Percentiles rank a stretch among this genome's conserved stretches.
Conservation (phyloP, 2,888 invertebrate species). For the Harpalus rufipes region DNA sequence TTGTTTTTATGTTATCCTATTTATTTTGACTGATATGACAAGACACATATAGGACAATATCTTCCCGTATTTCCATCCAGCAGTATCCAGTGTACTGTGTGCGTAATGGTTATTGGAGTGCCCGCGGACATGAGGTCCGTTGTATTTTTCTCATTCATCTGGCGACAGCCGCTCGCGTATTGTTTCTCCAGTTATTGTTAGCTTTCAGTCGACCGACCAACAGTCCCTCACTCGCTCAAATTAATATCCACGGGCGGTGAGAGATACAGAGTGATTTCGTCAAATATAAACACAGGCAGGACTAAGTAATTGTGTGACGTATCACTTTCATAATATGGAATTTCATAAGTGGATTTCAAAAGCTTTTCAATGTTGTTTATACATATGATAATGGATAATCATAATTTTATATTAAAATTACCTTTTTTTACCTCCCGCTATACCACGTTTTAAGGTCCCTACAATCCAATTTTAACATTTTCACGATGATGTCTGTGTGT, state of each 20-base stretch:
- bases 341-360: not conserved
- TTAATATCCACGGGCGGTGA: not conserved
- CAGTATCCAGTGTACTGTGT: not conserved
- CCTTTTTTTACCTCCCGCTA: too few relatives aligned
- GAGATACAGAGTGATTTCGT: not conserved
- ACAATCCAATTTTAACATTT: too few relatives aligned
- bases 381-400: too few relatives aligned
- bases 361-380: not conserved
- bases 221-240: not conserved
- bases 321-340: not conserved
- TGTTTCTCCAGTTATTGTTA: conserved; percentile 49
- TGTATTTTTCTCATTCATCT: conserved; percentile 56
- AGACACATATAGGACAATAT: not conserved
- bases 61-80: not conserved
- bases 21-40: not conserved
- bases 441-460: too few relatives aligned
- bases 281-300: not conserved
- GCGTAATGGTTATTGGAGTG: not conserved
- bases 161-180: conserved; percentile 15
- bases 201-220: not conserved
- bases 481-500: too few relatives aligned
- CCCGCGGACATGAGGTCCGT: not conserved
- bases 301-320: not conserved
- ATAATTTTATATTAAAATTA: too few relatives aligned
- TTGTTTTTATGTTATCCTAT: not conserved